Conservation (phyloP, 2,797 vertebrate species). For the Amazona finschi region DNA sequence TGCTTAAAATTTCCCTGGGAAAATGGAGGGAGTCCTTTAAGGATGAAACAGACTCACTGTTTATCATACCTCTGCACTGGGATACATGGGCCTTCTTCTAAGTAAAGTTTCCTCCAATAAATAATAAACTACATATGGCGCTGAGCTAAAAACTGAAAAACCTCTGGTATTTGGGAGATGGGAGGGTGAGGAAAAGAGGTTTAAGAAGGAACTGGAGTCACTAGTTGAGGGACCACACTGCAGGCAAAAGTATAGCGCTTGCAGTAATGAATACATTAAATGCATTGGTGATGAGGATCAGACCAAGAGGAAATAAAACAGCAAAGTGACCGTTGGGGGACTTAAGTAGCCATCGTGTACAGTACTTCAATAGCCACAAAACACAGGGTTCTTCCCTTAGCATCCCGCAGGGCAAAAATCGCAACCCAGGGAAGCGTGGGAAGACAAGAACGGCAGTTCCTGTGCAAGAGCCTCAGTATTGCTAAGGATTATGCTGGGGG, state of each 20-base stretch:
- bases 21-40: not conserved
- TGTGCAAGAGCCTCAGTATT: not conserved
- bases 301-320: not conserved
- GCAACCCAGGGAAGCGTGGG: not conserved
- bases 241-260: not conserved
- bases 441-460: not conserved
- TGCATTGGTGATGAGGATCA: not conserved
- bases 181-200: not conserved
- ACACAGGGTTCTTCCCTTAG: not conserved
- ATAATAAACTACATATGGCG: not conserved
- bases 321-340: not conserved
- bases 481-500: not conserved
- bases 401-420: slow-evolving; percentile 17
- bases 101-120: not conserved
- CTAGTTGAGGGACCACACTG: not conserved
- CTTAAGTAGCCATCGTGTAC: not conserved
- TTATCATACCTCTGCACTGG: not conserved
- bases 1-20: not conserved
- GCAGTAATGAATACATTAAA: not conserved
- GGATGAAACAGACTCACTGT: not conserved
- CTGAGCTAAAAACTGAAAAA: not conserved
- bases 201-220: not conserved
- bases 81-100: not conserved
- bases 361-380: slow-evolving; percentile 22
- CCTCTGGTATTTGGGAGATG: not conserved